Evolutionary conservation across 2,797 vertebrate genomes (phyloP).

Genomic region (Aratinga solstitialis): DNA sequence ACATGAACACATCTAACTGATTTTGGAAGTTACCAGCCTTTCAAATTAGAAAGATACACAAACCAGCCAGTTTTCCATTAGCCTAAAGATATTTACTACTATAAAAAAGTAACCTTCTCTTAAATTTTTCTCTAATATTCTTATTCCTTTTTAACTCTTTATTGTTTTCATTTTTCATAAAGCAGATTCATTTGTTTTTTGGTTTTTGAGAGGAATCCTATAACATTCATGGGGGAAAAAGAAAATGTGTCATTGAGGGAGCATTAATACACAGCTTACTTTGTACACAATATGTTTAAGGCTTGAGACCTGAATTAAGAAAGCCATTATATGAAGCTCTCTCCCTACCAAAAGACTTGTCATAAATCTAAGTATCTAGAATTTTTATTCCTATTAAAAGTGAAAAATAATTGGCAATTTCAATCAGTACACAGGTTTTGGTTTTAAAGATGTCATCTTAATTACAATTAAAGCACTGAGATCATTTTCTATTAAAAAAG

Average conservation of each 20-base stretch:
- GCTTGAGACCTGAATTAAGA: neutral
- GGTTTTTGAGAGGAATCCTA: neutral
- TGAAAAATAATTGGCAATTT: neutral
- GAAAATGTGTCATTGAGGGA: neutral
- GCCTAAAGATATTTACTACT: neutral
- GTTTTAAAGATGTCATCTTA: conserved; percentile 5
- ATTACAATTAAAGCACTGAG: conserved; percentile 28
- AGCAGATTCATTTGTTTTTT: neutral
- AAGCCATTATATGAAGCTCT: neutral
- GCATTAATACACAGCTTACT: neutral
- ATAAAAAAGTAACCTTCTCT: neutral
- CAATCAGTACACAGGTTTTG: neutral
- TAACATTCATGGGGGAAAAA: neutral
- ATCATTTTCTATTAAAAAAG: neutral
- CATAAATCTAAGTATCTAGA: neutral
- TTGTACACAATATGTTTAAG: neutral
- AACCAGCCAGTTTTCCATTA: neutral
- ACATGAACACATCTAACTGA: neutral
- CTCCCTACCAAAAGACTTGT: neutral
- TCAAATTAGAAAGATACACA: neutral
- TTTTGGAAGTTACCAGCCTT: neutral
- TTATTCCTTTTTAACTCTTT: neutral
- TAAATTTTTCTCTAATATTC: neutral
- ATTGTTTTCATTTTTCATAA: neutral
- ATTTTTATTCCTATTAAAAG: neutral